Base-by-base conservation (phyloP, 2,888 invertebrate species). In the Calameuta idolon region DNA sequence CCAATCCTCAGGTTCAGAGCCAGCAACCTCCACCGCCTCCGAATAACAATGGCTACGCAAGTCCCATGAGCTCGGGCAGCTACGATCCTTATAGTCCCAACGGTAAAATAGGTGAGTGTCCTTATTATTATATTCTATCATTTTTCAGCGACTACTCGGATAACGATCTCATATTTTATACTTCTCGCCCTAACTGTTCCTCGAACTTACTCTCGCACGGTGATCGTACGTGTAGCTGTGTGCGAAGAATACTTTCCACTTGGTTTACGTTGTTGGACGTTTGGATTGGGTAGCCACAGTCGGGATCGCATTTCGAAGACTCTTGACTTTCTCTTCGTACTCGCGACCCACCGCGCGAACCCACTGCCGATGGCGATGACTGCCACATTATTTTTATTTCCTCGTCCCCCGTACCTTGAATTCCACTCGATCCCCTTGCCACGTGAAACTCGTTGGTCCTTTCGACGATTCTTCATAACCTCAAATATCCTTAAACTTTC, bases 41-140 rank as follows among this genome's bases (percentile, higher is more conserved):
- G 77, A 90, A 94, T 84, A 94, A 94, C 89, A 96, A 96, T 88
- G 97, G 97, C 77, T 97, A 97, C 92, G 95, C 96, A 76, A 97
- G 97, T 84, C 97, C 97, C 33, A 94, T 97, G 93, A 97, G 96
- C 77, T 95, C 96, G 31, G 95, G 96, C 92, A 97, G 97, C 94
- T 97, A 97, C 93, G 97, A 97, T 87, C 96, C 97, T 3, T 97
- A 97, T 92, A 97, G 97, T 93, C 97, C 97, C 84, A 96, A 96
- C 92, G 96, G 96, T 89, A 97, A 97, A 94, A 94, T 96, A 94
- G 96, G 97, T 97, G 87, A 95, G 96, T 94, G 23, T 2, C 23
- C 1, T 23, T 9, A 40, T 40, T 40, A 40, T 55, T 55, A 1
- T 55, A 9, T 23, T 55, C 2, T 9, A 55, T 55, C 55, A 23